phyloP scores from a whole-genome alignment of 2,797 vertebrate genomes.

The Salarias fasciatus region DNA sequence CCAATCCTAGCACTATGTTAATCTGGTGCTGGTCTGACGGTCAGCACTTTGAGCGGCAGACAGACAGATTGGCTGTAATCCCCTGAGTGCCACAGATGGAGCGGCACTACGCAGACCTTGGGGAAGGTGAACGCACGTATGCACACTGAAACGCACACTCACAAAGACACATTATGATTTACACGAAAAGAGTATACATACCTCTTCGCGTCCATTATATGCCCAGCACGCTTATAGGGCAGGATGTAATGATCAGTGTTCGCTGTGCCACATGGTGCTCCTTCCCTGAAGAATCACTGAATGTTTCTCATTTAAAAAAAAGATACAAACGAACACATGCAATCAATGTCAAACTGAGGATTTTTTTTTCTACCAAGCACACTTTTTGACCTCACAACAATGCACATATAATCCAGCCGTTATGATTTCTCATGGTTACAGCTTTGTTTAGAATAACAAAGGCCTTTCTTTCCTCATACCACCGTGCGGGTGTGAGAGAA shows the following conservation, averaged over 20 bases:
- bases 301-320: not conserved
- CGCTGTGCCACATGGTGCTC: conserved; percentile 12
- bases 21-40: conserved; percentile 80
- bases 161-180: conserved; percentile 28
- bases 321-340: not conserved
- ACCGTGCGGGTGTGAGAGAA: conserved; percentile 25
- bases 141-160: conserved; percentile 10
- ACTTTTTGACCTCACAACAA: not conserved
- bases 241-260: conserved; percentile 1
- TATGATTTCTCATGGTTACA: not conserved
- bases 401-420: not conserved
- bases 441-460: conserved; percentile 26
- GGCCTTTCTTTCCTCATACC: not conserved
- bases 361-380: too few species aligned
- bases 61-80: conserved; percentile 85
- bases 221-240: conserved; percentile 20
- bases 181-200: conserved; percentile 11
- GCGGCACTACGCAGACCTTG: conserved; percentile 72
- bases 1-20: conserved; percentile 77
- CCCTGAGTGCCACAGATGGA: conserved; percentile 81
- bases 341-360: not conserved
- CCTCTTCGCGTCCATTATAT: conserved; percentile 14
- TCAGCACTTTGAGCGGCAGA: conserved; percentile 85
- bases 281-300: not conserved
- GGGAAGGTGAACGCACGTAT: conserved; percentile 63